phyloP scores from a whole-genome alignment of 2,797 vertebrate species.

The Xerus rutilus region DNA sequence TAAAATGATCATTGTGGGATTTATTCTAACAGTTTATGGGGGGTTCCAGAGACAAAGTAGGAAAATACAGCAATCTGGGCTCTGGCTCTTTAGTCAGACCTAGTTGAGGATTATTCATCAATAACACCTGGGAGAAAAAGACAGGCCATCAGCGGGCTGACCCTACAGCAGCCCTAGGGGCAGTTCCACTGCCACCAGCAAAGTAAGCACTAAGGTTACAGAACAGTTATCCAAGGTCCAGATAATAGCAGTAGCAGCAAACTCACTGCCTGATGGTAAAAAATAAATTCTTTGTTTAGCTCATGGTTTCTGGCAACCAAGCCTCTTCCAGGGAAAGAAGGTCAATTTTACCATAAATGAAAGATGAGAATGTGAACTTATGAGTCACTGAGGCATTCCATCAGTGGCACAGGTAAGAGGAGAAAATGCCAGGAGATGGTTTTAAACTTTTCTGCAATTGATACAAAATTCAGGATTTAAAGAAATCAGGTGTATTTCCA shows the following conservation, averaged over 20 bases:
- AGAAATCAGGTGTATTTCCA: neutral
- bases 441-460: slow-evolving; percentile 70
- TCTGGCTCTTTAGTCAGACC: slow-evolving; percentile 81
- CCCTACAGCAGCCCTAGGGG: slow-evolving; percentile 85
- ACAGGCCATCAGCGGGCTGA: slow-evolving; percentile 80
- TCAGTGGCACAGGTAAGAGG: neutral
- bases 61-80: slow-evolving; percentile 76
- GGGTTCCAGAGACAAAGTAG: slow-evolving; percentile 74
- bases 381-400: slow-evolving; percentile 10
- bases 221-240: slow-evolving; percentile 66
- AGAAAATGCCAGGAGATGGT: slow-evolving; percentile 4
- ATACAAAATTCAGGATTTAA: slow-evolving; percentile 56
- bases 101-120: slow-evolving; percentile 82
- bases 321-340: neutral
- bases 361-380: slow-evolving; percentile 71
- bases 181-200: slow-evolving; percentile 82
- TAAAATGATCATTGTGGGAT: slow-evolving; percentile 75
- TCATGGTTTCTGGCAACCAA: slow-evolving; percentile 74
- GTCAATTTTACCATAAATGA: slow-evolving; percentile 71
- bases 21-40: slow-evolving; percentile 76
- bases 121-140: slow-evolving; percentile 82
- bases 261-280: slow-evolving; percentile 43
- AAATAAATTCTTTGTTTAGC: slow-evolving; percentile 82
- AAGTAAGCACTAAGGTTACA: slow-evolving; percentile 79
- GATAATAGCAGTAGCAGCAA: slow-evolving; percentile 74